Evolutionary conservation across 2,797 vertebrate species (phyloP), one percentile per base, ranked within the genome.

Genomic region (Microctenopoma steveboyesi): DNA sequence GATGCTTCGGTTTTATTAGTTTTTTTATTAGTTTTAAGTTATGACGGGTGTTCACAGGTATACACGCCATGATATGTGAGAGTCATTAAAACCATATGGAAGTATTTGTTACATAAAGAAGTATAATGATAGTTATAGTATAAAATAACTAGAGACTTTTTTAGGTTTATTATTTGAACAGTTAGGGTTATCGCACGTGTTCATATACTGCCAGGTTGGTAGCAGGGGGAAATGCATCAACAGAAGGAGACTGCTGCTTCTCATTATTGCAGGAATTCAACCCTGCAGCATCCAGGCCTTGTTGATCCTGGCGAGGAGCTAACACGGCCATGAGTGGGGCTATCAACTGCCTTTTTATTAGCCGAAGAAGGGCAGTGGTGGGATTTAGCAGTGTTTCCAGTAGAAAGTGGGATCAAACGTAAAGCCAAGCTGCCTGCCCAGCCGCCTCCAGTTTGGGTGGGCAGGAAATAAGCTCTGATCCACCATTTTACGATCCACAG

Each of bases 381-480:
- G 83, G 87, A 88, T 89, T 90, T 87, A 61, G 25, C 13, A 33
- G 70, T 33, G 76, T 82, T 86, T 90, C 72, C 55, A 50, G 67
- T 76, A 57, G 61, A 89, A 78, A 78, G 70, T 63, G 56, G 85
- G 86, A 86, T 90, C 70, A 88, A 79, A 62, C 72, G 47, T 55
- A 68, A 63, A 83, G 85, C 72, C 67, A 54, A 81, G 69, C 74
- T 46, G 53, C 58, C 63, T 54, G 33, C 66, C 39, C 58, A 47
- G 61, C 61, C 65, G 64, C 72, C 40, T 22, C 68, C 70, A 61
- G 60, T 89, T 85, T 91, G 89, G 86, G 90, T 91, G 89, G 89
- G 86, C 89, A 87, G 89, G 88, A 91, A 91, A 92, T 89, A 76
- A 90, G 73, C 74, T 60, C 74, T 81, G 76, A 90, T 87, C 89